phyloP scores from a whole-genome alignment of 2,888 invertebrate species.

The Mystacides longicornis region DNA sequence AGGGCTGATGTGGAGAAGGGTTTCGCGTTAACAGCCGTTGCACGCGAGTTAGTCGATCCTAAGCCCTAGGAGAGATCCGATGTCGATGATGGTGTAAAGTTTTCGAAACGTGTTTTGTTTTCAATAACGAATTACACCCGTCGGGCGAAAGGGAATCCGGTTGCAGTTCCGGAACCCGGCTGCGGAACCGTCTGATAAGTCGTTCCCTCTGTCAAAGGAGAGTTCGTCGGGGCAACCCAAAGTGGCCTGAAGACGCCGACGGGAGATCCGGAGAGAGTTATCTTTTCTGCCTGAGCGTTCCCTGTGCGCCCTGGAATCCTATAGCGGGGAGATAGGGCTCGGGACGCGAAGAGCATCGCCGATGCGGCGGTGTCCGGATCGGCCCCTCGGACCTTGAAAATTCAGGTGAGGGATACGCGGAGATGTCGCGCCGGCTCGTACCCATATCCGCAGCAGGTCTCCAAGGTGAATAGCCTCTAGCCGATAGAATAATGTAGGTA shows the following conservation, averaged over 20 bases:
- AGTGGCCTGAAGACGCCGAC: constrained; percentile 51
- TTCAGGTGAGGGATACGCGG: constrained; percentile 32
- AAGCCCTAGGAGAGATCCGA: no score
- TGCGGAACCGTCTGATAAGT: constrained; percentile 45
- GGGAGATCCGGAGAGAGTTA: constrained; percentile 47
- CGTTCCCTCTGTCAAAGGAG: constrained; percentile 39
- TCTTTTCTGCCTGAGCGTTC: constrained; percentile 43
- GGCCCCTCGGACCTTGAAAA: constrained; percentile 39
- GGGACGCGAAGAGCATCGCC: constrained; percentile 41
- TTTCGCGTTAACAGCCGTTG: no score
- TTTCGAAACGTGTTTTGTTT: no score
- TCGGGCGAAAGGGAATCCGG: constrained; percentile 51
- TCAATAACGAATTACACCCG: no score
- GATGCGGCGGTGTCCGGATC: constrained; percentile 42
- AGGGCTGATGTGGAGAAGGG: no score
- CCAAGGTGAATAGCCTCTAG: constrained; percentile 64
- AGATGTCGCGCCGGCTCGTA: constrained; percentile 40
- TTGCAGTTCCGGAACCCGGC: constrained; percentile 52
- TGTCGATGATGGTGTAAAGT: no score
- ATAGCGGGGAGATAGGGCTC: constrained; percentile 47
- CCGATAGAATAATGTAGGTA: constrained; percentile 61
- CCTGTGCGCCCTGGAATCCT: constrained; percentile 38
- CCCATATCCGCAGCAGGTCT: constrained; percentile 71
- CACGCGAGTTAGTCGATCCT: no score
- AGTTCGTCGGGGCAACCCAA: constrained; percentile 44